These are phyloP conservation scores for Papilio polytes DNA, from an alignment of 1,140 invertebrate genomes.

Conservation along the genomic window DNA sequence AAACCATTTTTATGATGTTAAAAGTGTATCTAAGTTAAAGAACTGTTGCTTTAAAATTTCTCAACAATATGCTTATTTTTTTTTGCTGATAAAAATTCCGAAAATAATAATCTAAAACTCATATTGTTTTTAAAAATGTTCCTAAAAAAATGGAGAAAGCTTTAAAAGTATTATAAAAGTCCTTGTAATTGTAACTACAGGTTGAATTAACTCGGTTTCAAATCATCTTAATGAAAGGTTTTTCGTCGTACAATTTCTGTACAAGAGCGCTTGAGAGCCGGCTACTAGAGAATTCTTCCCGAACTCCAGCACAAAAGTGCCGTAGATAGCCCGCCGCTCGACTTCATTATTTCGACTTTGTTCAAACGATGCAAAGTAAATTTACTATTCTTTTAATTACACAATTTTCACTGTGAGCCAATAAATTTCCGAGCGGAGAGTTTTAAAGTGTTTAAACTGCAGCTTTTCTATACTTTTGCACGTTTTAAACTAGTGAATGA, in stretches of 20 bases:
- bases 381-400: constrained; percentile 53
- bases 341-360: constrained; percentile 51
- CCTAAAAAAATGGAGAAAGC: no score
- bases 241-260: constrained; percentile 19
- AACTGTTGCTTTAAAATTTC: no score
- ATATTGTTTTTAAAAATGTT: no score
- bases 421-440: constrained; percentile 35
- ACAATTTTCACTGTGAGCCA: constrained; percentile 44
- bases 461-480: constrained; percentile 39
- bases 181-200: neutral
- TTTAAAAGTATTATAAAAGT: neutral
- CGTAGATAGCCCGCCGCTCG: constrained; percentile 25
- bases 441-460: constrained; percentile 46
- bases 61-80: no score
- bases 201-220: constrained; percentile 5
- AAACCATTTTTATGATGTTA: no score
- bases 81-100: no score
- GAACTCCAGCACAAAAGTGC: neutral
- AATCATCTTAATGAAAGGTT: constrained; percentile 25
- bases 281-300: constrained; percentile 29
- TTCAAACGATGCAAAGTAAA: constrained; percentile 47
- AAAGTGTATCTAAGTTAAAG: no score
- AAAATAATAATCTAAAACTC: no score
- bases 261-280: constrained; percentile 2
- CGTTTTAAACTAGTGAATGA: neutral